These are phyloP conservation scores for Gymnodraco acuticeps DNA, from an alignment of 2,797 vertebrate species.

Conservation along the genomic window DNA sequence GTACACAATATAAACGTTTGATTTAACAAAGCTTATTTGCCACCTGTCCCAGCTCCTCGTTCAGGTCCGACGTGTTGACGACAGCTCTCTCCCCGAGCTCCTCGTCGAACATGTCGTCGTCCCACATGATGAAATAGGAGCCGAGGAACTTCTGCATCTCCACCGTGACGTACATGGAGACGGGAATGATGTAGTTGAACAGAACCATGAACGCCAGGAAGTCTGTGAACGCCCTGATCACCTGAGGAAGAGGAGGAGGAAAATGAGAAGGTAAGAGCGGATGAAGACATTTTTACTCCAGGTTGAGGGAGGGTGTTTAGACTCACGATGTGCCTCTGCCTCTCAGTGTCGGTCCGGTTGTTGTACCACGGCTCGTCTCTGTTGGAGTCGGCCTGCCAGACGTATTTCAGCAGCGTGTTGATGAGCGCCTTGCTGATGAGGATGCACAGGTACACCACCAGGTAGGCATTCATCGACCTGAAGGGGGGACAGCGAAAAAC, in stretches of 20 bases:
- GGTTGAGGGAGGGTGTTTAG: neutral
- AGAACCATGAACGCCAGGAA: slow-evolving; percentile 99
- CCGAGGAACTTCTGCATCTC: slow-evolving; percentile 99
- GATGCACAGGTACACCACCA: slow-evolving; percentile 97
- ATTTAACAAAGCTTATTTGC: neutral
- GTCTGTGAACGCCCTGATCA: slow-evolving; percentile 94
- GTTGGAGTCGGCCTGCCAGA: slow-evolving; percentile 92
- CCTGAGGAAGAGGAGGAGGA: slow-evolving; percentile 72
- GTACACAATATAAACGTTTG: neutral
- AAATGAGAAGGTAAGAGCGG: neutral
- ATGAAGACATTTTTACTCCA: neutral
- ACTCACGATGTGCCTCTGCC: slow-evolving; percentile 90
- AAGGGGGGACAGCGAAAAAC: neutral
- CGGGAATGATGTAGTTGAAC: slow-evolving; percentile 99
- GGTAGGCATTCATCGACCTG: slow-evolving; percentile 97
- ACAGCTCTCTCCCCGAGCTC: slow-evolving; percentile 91
- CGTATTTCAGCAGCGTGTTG: slow-evolving; percentile 93
- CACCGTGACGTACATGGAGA: slow-evolving; percentile 99
- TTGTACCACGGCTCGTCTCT: slow-evolving; percentile 96
- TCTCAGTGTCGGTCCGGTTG: slow-evolving; percentile 89
- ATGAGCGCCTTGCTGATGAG: slow-evolving; percentile 94
- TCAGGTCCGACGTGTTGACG: slow-evolving; percentile 97
- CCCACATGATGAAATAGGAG: slow-evolving; percentile 97
- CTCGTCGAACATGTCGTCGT: slow-evolving; percentile 96
- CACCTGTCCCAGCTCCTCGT: slow-evolving; percentile 97